Conservation (phyloP, 2,888 invertebrate species). For the Pristionchus japonicus region DNA sequence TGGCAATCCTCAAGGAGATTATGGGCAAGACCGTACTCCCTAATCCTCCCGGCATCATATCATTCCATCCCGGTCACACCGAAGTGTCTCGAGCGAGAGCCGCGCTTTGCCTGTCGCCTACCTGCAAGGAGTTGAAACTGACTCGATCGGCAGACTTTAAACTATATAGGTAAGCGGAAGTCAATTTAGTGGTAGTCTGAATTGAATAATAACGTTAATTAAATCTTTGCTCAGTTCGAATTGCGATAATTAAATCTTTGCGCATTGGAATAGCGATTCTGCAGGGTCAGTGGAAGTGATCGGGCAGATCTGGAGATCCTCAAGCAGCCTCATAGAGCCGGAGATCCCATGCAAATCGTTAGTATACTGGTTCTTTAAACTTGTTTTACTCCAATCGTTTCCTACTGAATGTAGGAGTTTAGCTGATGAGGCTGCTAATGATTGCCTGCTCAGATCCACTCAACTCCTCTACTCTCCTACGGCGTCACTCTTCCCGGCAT, state of each 20-base stretch:
- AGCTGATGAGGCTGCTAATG: no score
- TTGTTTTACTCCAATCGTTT: no score
- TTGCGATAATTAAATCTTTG: no score
- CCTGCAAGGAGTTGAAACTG: neutral
- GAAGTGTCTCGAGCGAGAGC: neutral
- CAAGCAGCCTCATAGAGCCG: neutral
- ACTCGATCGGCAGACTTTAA: no score
- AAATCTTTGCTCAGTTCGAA: no score
- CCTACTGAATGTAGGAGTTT: no score
- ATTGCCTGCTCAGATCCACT: neutral
- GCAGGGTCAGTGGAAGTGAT: neutral
- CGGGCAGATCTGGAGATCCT: neutral
- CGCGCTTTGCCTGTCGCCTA: neutral
- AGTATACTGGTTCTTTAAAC: no score
- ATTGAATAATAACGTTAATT: no score
- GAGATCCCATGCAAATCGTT: neutral
- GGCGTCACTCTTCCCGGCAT: neutral
- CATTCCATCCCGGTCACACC: neutral
- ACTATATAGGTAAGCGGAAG: neutral
- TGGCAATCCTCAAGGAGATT: neutral
- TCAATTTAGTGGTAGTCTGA: neutral
- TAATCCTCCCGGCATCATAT: neutral
- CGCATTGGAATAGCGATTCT: no score
- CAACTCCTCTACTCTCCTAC: neutral
- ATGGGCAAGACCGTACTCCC: neutral